Evolutionary conservation across 2,888 invertebrate genomes (phyloP).

Genomic region (Diabrotica balteata): DNA sequence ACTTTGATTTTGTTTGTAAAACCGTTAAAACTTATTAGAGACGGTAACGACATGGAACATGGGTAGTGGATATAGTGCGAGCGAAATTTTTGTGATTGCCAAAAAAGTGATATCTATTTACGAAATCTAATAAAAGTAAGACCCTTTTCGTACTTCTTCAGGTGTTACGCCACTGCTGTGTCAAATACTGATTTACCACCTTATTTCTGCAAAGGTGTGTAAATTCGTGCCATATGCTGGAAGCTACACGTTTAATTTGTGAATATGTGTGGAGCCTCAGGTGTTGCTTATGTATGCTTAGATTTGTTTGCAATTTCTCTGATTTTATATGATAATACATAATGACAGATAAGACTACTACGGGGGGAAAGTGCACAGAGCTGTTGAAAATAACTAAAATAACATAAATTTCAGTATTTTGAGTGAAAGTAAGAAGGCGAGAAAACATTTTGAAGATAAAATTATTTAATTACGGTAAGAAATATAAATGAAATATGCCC

Average conservation of each 20-base stretch:
- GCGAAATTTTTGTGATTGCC: too few species aligned
- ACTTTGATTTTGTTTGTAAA: too few species aligned
- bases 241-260: constrained; percentile 2
- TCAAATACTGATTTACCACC: not conserved
- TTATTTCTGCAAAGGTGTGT: constrained; percentile 15
- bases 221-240: constrained; percentile 16
- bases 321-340: constrained; percentile 19
- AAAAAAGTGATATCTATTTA: too few species aligned
- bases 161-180: not conserved
- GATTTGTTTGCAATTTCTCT: constrained; percentile 25
- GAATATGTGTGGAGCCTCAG: constrained; percentile 8
- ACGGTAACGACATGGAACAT: too few species aligned
- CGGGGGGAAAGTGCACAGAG: constrained; percentile 17
- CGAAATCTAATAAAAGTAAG: too few species aligned
- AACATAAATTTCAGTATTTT: constrained; percentile 16
- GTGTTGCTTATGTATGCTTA: constrained; percentile 14
- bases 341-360: constrained; percentile 16
- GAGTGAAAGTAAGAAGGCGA: constrained; percentile 15
- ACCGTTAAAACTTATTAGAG: too few species aligned
- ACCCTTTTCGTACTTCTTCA: too few species aligned
- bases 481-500: too few species aligned
- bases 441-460: too few species aligned
- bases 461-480: too few species aligned
- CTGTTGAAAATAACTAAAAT: constrained; percentile 9
- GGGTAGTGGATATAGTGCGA: too few species aligned